Evolutionary conservation across 2,113 vertebrate species (phyloP), one percentile per base, ranked within the genome.

Genomic region (Alligator mississippiensis): DNA sequence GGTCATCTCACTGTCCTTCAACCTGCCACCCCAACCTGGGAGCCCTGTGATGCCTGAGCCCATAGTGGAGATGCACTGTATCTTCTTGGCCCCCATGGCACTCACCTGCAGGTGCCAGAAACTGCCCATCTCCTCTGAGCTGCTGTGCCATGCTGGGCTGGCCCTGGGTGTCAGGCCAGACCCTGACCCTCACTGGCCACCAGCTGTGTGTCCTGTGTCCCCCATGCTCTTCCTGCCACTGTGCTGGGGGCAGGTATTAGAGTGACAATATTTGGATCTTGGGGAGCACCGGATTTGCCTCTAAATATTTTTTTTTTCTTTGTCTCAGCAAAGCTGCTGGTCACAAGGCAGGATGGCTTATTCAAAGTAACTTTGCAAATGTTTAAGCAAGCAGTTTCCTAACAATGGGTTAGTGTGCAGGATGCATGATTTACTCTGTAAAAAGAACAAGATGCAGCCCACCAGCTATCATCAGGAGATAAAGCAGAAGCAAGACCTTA

Each of bases 101-200:
- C 93, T 83, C 3, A 82, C 97, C 4, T 98, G 98, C 82, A 98
- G 98, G 87, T 99, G 99, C 93, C 98, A 96, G 89, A 99, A 99
- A 0, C 98, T 99, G 25, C 99, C 99, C 1, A 93, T 98, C 57
- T 99, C 99, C 66, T 98, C 98, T 0, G 98, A 99, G 79, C 97
- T 98, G 61, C 97, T 98, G 13, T 96, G 94, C 30, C 91, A 93
- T 2, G 97, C 94, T 55, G 87, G 89, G 55, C 94, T 96, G 28
- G 93, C 63, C 2, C 93, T 96, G 84, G 91, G 84, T 2, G 13
- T 87, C 80, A 87, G 28, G 4, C 84, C 17, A 90, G 72, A 90
- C 88, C 84, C 38, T 89, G 74, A 83, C 93, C 22, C 64, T 93
- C 2, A 62, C 9, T 28, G 17, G n/a, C 76, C 27, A 6, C 92